A percentile compares a stretch with the other conserved stretches of the same genome.
Evolutionary conservation across 2,888 invertebrate genomes (phyloP).

Genomic region (Noctua janthe): DNA sequence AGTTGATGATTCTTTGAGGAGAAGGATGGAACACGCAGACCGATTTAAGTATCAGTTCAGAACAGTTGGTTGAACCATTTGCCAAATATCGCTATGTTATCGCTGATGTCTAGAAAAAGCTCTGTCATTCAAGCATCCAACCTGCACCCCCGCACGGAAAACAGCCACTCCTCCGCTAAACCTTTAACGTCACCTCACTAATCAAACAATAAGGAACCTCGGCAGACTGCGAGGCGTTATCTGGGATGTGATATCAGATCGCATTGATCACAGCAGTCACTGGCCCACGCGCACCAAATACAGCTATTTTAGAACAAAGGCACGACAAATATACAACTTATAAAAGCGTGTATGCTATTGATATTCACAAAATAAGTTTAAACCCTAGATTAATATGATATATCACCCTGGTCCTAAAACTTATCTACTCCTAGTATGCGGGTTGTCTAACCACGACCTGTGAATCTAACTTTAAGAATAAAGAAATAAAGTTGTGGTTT

Average conservation of each 20-base stretch:
- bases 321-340: not conserved
- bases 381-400: not conserved
- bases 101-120: not conserved
- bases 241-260: slow-evolving; percentile 32
- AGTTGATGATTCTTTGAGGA: no score
- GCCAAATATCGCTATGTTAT: no score
- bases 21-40: no score
- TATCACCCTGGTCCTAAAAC: not conserved
- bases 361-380: not conserved
- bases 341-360: not conserved
- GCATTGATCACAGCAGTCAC: slow-evolving; percentile 39
- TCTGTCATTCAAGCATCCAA: not conserved
- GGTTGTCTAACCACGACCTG: no score
- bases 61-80: no score
- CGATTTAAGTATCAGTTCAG: no score
- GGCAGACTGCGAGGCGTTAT: slow-evolving; percentile 54
- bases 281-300: slow-evolving; percentile 56
- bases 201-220: slow-evolving; percentile 25
- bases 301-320: slow-evolving; percentile 8
- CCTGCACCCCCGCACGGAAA: not conserved
- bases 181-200: slow-evolving; percentile 16
- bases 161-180: not conserved
- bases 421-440: not conserved
- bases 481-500: not conserved
- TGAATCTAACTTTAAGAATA: not conserved